phyloP scores from a whole-genome alignment of 2,888 invertebrate species.

The Caenorhabditis doughertyi region DNA sequence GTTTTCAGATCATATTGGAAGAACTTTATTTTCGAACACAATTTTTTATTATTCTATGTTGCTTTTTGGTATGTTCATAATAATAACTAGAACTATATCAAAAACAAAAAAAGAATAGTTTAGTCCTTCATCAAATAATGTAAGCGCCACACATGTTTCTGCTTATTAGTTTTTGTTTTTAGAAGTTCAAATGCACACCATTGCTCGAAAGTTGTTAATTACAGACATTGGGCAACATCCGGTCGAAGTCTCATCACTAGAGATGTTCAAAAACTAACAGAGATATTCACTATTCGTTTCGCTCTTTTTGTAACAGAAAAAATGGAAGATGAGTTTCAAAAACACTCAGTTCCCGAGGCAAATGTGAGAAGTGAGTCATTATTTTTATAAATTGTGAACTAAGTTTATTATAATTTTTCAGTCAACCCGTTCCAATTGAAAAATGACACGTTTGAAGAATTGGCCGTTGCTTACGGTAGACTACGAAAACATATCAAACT shows the following conservation, averaged over 20 bases:
- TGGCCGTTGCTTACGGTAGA: conserved; percentile 55
- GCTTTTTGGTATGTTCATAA: too few relatives aligned
- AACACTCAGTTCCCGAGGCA: conserved; percentile 14
- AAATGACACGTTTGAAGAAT: conserved; percentile 62
- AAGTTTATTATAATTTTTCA: conserved; percentile 8
- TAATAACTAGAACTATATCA: too few relatives aligned
- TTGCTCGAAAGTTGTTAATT: too few relatives aligned
- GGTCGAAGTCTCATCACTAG: conserved; percentile 70
- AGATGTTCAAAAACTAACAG: conserved; percentile 73
- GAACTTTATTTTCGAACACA: too few relatives aligned
- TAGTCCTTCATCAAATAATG: too few relatives aligned
- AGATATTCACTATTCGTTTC: conserved; percentile 64
- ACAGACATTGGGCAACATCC: conserved; percentile 71
- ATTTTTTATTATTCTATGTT: conserved; percentile 8
- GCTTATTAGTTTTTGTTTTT: too few relatives aligned
- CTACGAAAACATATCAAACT: conserved; percentile 54
- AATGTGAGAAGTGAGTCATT: conserved; percentile 7
- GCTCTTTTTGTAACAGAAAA: conserved; percentile 57
- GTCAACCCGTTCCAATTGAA: conserved; percentile 25
- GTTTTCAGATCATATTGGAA: too few relatives aligned
- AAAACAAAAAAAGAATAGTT: too few relatives aligned
- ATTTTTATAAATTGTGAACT: not conserved
- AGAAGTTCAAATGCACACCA: too few relatives aligned
- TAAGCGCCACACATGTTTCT: too few relatives aligned
- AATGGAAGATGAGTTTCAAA: conserved; percentile 65